Percentiles rank a stretch among this genome's conserved stretches.
Evolutionary conservation across 2,888 invertebrate genomes (phyloP).

Genomic region (Andricus curvator): DNA sequence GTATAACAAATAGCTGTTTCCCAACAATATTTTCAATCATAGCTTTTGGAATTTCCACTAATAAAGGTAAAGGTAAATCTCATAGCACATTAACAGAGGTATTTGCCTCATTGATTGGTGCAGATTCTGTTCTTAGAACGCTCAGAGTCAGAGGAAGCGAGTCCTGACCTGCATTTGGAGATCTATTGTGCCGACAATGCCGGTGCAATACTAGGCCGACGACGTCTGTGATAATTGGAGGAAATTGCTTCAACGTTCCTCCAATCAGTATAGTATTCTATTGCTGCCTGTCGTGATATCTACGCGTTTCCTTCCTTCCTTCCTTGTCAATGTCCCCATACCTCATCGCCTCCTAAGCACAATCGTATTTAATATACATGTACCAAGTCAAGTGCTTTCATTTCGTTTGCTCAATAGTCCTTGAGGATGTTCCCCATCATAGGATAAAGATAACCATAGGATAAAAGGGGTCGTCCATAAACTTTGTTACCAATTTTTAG

Average conservation of each 20-base stretch:
- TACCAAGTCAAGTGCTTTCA: not conserved
- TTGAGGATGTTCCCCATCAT: not conserved
- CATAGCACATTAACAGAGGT: not conserved
- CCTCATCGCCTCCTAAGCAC: not conserved
- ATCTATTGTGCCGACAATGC: constrained; percentile 63
- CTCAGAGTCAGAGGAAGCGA: constrained; percentile 38
- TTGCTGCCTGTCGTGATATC: constrained; percentile 36
- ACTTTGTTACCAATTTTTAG: too few relatives aligned
- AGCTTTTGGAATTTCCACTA: not conserved
- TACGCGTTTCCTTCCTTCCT: constrained; percentile 29
- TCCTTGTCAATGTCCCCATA: not conserved
- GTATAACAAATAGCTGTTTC: too few relatives aligned
- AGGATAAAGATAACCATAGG: too few relatives aligned
- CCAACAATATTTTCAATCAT: not conserved
- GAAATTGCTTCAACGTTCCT: constrained; percentile 70
- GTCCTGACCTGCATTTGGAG: constrained; percentile 58
- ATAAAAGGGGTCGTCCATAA: too few relatives aligned
- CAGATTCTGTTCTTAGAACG: constrained; percentile 27
- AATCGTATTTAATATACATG: not conserved
- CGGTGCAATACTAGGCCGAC: constrained; percentile 54
- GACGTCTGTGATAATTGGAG: constrained; percentile 69
- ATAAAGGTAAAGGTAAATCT: not conserved
- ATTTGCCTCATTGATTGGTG: not conserved
- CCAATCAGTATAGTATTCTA: constrained; percentile 70
- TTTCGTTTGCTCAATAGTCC: not conserved